Conservation (phyloP, 2,888 invertebrate genomes). For the Autographa gamma region DNA sequence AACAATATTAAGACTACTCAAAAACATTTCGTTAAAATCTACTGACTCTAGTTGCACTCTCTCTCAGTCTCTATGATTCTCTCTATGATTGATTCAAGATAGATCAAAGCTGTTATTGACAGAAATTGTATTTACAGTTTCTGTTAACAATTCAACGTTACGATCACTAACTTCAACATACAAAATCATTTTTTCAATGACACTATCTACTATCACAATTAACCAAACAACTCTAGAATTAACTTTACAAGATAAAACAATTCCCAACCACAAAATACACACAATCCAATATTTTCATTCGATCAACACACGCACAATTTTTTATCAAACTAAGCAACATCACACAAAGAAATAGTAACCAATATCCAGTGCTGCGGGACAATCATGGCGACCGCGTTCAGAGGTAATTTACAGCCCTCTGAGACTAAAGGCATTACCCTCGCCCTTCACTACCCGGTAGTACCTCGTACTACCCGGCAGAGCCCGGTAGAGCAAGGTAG, state of each 20-base stretch:
- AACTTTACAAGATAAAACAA: not conserved
- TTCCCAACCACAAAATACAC: not conserved
- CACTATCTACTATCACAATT: too few relatives aligned
- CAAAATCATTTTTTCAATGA: too few relatives aligned
- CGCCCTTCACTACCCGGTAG: conserved; percentile 56
- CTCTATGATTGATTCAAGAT: too few relatives aligned
- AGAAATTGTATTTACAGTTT: too few relatives aligned
- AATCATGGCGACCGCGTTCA: conserved; percentile 65
- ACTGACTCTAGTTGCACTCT: too few relatives aligned
- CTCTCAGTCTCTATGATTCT: too few relatives aligned
- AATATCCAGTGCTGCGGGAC: conserved; percentile 57
- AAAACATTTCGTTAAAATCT: too few relatives aligned
- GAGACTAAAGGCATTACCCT: conserved; percentile 60
- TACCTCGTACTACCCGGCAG: conserved; percentile 49
- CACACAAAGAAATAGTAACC: conserved; percentile 54
- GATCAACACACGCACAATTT: conserved; percentile 28
- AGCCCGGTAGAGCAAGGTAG: conserved; percentile 37
- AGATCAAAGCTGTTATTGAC: too few relatives aligned
- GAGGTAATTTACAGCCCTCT: conserved; percentile 70
- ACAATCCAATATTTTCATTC: conserved; percentile 6
- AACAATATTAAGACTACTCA: too few relatives aligned
- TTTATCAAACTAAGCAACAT: conserved; percentile 48
- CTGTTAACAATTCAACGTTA: too few relatives aligned
- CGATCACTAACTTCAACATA: too few relatives aligned
- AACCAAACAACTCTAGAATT: not conserved